These are phyloP conservation scores for Paelopatides confundens DNA, from an alignment of 53 echinoderm and acorn worm genomes.

Conservation along the genomic window DNA sequence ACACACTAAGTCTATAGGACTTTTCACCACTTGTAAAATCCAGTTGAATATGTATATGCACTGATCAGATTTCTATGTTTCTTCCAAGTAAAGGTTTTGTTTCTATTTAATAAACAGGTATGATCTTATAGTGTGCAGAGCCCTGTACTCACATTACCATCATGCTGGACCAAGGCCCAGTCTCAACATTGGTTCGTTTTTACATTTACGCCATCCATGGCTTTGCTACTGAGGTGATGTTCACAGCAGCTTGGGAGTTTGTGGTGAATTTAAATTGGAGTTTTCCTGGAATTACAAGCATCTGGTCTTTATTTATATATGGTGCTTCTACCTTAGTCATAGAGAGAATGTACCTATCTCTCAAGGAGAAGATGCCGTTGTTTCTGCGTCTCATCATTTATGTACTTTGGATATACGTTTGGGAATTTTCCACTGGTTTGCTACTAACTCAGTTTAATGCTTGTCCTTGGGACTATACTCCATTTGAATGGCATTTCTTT, in stretches of 20 bases:
- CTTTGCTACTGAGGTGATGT: constrained; percentile 97
- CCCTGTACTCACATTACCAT: neutral
- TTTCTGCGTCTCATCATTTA: constrained; percentile 74
- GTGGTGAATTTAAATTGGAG: constrained; percentile 94
- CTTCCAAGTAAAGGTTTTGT: too few relatives aligned
- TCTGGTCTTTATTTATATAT: constrained; percentile 97
- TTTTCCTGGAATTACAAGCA: constrained; percentile 93
- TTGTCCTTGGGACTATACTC: constrained; percentile 98
- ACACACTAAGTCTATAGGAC: too few relatives aligned
- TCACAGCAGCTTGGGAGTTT: constrained; percentile 99
- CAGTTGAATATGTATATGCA: too few relatives aligned
- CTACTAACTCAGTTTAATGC: constrained; percentile 87
- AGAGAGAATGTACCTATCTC: constrained; percentile 72
- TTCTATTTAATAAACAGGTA: too few relatives aligned
- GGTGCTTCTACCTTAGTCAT: constrained; percentile 85
- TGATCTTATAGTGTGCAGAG: neutral
- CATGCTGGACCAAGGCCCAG: constrained; percentile 80
- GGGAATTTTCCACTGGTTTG: constrained; percentile 95
- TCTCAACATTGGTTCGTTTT: constrained; percentile 86
- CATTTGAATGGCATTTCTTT: constrained; percentile 95
- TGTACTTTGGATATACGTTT: constrained; percentile 86
- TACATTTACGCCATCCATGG: constrained; percentile 99
- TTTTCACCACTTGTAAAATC: too few relatives aligned
- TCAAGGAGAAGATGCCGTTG: constrained; percentile 74
- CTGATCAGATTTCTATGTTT: too few relatives aligned